Percentiles rank a stretch among this genome's conserved stretches.
These are phyloP conservation scores for Oryzias woworae DNA, from an alignment of 2,113 vertebrate species.

Conservation along the genomic window DNA sequence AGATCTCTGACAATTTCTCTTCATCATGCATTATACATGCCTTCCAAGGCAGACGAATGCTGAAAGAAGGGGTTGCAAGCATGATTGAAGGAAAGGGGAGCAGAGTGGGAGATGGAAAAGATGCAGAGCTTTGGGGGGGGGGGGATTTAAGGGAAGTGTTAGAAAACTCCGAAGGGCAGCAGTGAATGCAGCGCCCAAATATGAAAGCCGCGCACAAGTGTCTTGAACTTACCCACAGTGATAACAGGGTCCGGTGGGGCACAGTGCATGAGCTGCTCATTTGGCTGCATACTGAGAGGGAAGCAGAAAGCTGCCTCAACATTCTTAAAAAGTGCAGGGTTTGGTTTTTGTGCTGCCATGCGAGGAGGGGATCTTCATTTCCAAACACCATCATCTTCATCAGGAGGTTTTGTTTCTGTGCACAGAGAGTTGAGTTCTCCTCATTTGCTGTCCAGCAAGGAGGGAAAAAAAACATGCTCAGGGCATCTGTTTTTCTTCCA, in stretches of 20 bases:
- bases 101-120: conserved; percentile 28
- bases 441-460: background rate
- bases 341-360: conserved; percentile 21
- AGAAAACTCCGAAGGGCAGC: background rate
- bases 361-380: background rate
- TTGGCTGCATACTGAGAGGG: conserved; percentile 39
- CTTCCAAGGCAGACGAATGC: conserved; percentile 52
- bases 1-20: conserved; percentile 57
- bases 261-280: conserved; percentile 44
- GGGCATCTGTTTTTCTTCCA: conserved; percentile 15
- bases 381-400: conserved; percentile 8
- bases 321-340: conserved; percentile 45
- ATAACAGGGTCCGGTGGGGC: conserved; percentile 56
- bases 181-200: conserved; percentile 32
- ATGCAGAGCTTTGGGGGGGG: conserved; percentile 25
- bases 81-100: conserved; percentile 10
- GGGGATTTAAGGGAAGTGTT: conserved; percentile 7
- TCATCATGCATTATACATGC: conserved; percentile 77
- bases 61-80: conserved; percentile 38
- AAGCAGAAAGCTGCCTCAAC: conserved; percentile 35
- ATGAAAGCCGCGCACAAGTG: conserved; percentile 44
- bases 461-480: conserved; percentile 3
- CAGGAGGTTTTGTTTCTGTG: background rate
- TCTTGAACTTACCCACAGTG: conserved; percentile 40
- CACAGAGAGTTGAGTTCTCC: background rate